Conservation (phyloP, 2,113 vertebrate species). For the Cisticola juncidis region DNA sequence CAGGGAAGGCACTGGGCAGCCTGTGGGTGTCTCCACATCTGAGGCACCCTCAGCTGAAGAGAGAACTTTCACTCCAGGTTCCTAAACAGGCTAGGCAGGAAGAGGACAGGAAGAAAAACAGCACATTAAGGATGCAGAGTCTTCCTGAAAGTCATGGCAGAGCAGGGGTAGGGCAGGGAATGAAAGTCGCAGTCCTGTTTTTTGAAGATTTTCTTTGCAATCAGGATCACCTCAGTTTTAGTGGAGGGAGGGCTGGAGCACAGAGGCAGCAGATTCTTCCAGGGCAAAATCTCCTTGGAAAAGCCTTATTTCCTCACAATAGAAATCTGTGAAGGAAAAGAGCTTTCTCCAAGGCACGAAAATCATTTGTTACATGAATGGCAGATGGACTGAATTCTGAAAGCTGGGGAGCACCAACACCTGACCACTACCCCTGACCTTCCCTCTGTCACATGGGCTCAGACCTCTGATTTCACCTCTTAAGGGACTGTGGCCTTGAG, state of each 20-base stretch:
- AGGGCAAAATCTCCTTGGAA: neutral
- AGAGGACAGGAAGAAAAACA: neutral
- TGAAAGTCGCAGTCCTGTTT: neutral
- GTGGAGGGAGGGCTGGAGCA: neutral
- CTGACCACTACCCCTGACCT: neutral
- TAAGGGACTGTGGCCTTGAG: neutral
- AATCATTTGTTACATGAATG: neutral
- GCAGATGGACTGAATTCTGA: neutral
- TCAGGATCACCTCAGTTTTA: neutral
- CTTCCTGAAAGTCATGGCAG: neutral
- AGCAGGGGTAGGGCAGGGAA: neutral
- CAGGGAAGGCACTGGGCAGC: neutral
- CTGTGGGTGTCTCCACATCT: accelerated
- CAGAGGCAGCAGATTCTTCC: neutral
- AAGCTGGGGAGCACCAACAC: neutral
- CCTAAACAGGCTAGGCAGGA: neutral
- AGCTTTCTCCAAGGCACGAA: neutral
- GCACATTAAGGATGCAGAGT: neutral
- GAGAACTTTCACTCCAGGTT: neutral
- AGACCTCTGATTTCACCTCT: neutral
- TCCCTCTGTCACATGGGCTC: neutral
- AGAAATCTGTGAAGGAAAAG: neutral
- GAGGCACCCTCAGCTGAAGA: neutral
- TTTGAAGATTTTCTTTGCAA: neutral
- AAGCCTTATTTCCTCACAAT: neutral